phyloP scores from a whole-genome alignment of 2,888 invertebrate species.

The Strigamia crassipes region DNA sequence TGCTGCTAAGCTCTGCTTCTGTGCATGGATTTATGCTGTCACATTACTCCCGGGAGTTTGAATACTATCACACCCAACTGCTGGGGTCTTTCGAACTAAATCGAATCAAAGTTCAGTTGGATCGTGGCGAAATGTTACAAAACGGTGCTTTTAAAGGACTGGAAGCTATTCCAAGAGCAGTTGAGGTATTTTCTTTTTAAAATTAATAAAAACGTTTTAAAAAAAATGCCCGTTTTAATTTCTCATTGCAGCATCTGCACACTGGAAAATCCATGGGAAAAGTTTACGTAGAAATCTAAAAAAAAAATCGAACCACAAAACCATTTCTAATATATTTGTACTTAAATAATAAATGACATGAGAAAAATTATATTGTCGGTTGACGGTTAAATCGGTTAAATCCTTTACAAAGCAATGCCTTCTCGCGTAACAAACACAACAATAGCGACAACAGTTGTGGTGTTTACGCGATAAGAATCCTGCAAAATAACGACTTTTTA shows the following conservation, averaged over 20 bases:
- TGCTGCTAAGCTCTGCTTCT: not conserved
- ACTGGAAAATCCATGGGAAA: slow-evolving; percentile 7
- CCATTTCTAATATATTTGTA: not conserved
- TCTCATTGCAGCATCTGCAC: not conserved
- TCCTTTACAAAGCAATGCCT: too few species aligned
- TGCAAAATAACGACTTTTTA: too few species aligned
- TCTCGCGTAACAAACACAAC: too few species aligned
- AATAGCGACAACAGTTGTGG: too few species aligned
- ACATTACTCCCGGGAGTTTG: not conserved
- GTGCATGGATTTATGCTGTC: not conserved
- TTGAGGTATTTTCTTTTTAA: not conserved
- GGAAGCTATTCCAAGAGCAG: slow-evolving; percentile 17
- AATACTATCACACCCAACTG: not conserved
- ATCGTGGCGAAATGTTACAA: not conserved
- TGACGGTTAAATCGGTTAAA: too few species aligned
- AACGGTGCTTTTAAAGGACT: slow-evolving; percentile 2
- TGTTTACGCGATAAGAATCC: too few species aligned
- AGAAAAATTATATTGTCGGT: too few species aligned
- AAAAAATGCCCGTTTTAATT: not conserved
- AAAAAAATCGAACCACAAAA: not conserved
- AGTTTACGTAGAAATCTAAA: not conserved
- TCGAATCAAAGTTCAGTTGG: not conserved
- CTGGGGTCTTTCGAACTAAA: not conserved
- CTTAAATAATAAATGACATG: not conserved
- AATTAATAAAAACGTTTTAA: not conserved